phyloP scores from a whole-genome alignment of 2,113 vertebrate species.

The Burhinus oedicnemus region DNA sequence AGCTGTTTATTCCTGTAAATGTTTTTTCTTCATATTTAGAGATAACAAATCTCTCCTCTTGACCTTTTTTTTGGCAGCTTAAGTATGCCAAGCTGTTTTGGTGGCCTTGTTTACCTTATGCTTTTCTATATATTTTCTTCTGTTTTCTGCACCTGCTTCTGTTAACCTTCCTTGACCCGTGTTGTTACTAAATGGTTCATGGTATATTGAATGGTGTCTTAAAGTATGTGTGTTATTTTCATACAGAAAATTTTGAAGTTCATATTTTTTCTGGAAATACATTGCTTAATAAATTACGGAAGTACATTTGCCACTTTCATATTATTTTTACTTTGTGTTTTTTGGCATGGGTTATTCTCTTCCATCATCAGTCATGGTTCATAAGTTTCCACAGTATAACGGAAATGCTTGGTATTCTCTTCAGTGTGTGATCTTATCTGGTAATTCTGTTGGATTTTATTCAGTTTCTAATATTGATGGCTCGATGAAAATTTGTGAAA shows the following conservation, averaged over 20 bases:
- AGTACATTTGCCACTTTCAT: neutral
- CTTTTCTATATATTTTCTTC: neutral
- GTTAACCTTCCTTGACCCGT: neutral
- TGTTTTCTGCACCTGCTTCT: neutral
- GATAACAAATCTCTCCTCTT: neutral
- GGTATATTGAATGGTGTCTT: neutral
- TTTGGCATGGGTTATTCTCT: neutral
- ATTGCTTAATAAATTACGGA: neutral
- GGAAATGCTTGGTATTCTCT: neutral
- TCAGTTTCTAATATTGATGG: neutral
- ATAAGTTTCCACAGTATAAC: neutral
- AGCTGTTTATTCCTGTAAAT: neutral
- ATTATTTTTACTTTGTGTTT: neutral
- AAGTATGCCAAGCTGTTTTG: neutral
- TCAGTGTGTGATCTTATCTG: neutral
- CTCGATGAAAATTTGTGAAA: neutral
- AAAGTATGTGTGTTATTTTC: neutral
- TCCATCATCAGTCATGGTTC: neutral
- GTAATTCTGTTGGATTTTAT: neutral
- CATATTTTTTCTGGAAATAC: neutral
- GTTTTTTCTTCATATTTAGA: neutral
- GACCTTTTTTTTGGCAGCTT: neutral
- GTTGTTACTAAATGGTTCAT: neutral
- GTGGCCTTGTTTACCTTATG: neutral
- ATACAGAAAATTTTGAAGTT: neutral